A percentile compares a stretch with the other conserved stretches of the same genome.
Conservation (phyloP, 2,888 invertebrate species). For the Protula sp. region DNA sequence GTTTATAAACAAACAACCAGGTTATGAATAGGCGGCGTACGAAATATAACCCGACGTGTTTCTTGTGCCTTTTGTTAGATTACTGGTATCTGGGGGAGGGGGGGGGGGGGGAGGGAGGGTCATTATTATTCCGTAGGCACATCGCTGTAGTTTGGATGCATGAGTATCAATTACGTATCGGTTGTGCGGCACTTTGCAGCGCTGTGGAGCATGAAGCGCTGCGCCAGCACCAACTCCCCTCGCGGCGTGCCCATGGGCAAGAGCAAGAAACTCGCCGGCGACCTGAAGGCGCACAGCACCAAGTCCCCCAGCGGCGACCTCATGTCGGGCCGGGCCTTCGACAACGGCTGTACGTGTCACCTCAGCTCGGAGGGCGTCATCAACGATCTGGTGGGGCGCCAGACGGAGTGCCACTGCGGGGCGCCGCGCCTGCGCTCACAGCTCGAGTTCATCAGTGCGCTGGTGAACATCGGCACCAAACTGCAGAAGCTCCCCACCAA, state of each 20-base stretch:
- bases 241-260: not conserved
- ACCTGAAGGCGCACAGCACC: conserved; percentile 80
- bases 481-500: conserved; percentile 76
- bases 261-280: conserved; percentile 47
- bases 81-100: too few relatives aligned
- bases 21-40: too few relatives aligned
- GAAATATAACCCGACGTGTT: too few relatives aligned
- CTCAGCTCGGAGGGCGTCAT: conserved; percentile 74
- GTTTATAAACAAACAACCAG: too few relatives aligned
- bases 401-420: conserved; percentile 69
- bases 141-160: too few relatives aligned
- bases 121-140: too few relatives aligned
- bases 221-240: conserved; percentile 15
- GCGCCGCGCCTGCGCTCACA: conserved; percentile 72
- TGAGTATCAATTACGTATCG: too few relatives aligned
- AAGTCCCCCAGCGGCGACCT: conserved; percentile 60
- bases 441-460: conserved; percentile 77
- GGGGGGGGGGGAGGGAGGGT: too few relatives aligned
- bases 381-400: conserved; percentile 68
- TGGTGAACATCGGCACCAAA: conserved; percentile 79
- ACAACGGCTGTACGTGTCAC: conserved; percentile 78
- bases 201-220: too few relatives aligned
- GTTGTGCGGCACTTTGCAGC: too few relatives aligned
- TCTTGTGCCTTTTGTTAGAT: too few relatives aligned
- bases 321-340: conserved; percentile 90